Evolutionary conservation across 2,888 invertebrate species (phyloP).

Genomic region (Epinotia ramella): DNA sequence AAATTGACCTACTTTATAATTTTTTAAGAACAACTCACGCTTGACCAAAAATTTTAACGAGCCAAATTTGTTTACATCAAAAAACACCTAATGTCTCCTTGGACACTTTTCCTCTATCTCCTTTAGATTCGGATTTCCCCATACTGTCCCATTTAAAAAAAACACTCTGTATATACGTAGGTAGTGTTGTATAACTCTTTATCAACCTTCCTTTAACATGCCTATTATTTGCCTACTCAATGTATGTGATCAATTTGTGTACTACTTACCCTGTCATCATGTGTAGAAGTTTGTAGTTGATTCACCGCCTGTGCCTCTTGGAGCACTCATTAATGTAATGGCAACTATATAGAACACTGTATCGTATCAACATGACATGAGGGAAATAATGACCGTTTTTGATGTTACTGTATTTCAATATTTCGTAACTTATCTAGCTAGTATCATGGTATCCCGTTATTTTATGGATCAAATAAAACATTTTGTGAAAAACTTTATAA

Average conservation of each 20-base stretch:
- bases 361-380: background rate
- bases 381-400: background rate
- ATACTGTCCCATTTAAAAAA: no score
- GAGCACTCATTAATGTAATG: background rate
- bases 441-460: background rate
- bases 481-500: background rate
- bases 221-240: background rate
- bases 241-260: background rate
- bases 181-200: no score
- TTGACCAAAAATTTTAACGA: no score
- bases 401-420: background rate
- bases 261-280: background rate
- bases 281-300: background rate
- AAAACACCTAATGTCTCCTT: no score
- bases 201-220: background rate
- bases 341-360: background rate
- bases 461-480: background rate
- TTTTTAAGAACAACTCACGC: no score
- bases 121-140: no score
- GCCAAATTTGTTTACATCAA: no score
- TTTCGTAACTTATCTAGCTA: background rate
- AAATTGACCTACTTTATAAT: no score
- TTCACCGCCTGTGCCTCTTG: constrained; percentile 3
- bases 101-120: no score
- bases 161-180: no score